Base-by-base conservation (phyloP, 2,888 invertebrate genomes). In the Machimus atricapillus region DNA sequence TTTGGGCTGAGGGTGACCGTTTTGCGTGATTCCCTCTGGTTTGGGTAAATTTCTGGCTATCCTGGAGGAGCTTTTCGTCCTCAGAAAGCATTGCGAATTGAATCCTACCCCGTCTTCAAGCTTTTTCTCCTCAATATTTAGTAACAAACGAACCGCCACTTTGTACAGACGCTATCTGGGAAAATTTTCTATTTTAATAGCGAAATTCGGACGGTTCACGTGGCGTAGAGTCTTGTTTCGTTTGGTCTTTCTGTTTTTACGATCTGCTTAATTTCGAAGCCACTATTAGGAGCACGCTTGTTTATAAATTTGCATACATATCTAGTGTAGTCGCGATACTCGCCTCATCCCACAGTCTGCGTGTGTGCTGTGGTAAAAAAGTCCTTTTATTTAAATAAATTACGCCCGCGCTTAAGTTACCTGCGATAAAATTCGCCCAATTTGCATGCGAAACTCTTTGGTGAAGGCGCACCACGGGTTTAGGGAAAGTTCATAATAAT, bases 121-220 rank as follows among this genome's bases (percentile, higher is more conserved):
- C 85, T 85, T 74, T 83, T 74, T 23, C 74, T 85, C 73, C 52
- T 34, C 43, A 73, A 74, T 27, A 34, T 85, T 85, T 74, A 85
- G 85, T 85, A 34, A 73, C 46, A 74, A 74, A 85, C 74, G 85
- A 74, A 85, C 85, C 85, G 85, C 74, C 85, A 85, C 43, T 31
- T 74, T 85, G 74, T 85, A 85, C 74, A 85, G 85, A 85, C 85
- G 85, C 85, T 40, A 74, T 16, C 73, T 85, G 37, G 31, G 46
- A 85, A 43, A 52, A 40, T 85, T 85, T 74, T 85, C 83, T 85
- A 46, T 73, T 74, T 73, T 31, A 23, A 85, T 37, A 34, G 85
- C 74, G 74, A 85, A 74, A 74, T 85, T 85, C 85, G 85, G 46
- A 85, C 85, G 85, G 85, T 85, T 85, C 74, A 85, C 85, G 85